These are phyloP conservation scores for Lobophora halterata DNA, from an alignment of 2,888 invertebrate genomes.

Conservation along the genomic window DNA sequence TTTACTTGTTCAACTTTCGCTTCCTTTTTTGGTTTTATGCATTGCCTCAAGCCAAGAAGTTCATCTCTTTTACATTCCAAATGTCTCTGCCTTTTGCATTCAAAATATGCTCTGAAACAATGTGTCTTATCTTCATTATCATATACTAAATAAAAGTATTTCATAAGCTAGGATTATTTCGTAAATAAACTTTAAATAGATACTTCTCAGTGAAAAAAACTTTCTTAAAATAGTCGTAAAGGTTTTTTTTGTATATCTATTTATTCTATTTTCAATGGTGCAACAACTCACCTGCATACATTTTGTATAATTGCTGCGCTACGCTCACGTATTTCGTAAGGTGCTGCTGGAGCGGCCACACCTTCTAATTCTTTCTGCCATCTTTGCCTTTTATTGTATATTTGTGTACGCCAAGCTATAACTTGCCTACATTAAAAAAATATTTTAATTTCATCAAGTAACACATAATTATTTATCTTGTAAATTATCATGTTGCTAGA, in stretches of 20 bases:
- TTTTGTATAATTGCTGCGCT: slow-evolving; percentile 52
- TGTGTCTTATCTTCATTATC: background rate
- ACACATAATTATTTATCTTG: background rate
- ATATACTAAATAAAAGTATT: too few species aligned
- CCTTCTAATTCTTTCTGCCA: slow-evolving; percentile 58
- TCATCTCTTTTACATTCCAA: slow-evolving; percentile 45
- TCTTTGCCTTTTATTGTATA: slow-evolving; percentile 38
- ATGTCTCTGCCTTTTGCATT: slow-evolving; percentile 49
- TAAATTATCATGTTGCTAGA: background rate
- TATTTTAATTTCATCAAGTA: background rate
- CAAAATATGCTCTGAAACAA: slow-evolving; percentile 51
- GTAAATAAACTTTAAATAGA: too few species aligned
- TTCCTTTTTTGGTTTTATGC: slow-evolving; percentile 27
- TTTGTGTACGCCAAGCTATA: slow-evolving; percentile 25
- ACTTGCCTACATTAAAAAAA: slow-evolving; percentile 46
- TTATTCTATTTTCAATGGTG: slow-evolving; percentile 8
- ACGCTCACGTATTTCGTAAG: slow-evolving; percentile 42
- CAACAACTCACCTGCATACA: slow-evolving; percentile 57
- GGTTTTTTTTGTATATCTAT: too few species aligned
- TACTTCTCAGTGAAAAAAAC: too few species aligned
- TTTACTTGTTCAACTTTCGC: slow-evolving; percentile 41
- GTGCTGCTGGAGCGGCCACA: slow-evolving; percentile 40
- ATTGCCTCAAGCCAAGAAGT: slow-evolving; percentile 43
- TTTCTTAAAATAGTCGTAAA: too few species aligned
- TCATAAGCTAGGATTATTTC: too few species aligned